Evolutionary conservation across 2,888 invertebrate genomes (phyloP).

Genomic region (Eremobia ochroleuca): DNA sequence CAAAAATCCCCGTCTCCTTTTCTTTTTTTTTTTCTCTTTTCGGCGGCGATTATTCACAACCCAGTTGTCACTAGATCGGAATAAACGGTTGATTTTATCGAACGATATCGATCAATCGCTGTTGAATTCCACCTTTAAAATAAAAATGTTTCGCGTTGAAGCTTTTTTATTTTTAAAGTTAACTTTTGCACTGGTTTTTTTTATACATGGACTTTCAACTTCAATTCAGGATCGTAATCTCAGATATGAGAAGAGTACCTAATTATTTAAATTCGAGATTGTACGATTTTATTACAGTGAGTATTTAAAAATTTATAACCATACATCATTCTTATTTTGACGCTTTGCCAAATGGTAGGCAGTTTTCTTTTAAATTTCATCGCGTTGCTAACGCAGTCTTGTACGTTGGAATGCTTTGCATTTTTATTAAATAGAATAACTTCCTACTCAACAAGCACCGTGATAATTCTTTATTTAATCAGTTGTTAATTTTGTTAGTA

Average conservation of each 20-base stretch:
- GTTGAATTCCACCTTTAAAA: not conserved
- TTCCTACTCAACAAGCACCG: slow-evolving; percentile 3
- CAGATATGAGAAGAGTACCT: not conserved
- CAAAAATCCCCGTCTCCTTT: no score
- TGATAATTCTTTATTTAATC: slow-evolving; percentile 3
- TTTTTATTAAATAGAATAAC: slow-evolving; percentile 23
- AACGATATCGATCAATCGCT: not conserved
- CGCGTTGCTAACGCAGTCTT: slow-evolving; percentile 32
- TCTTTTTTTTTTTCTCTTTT: not conserved
- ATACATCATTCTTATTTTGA: slow-evolving; percentile 60
- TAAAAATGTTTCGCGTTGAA: not conserved
- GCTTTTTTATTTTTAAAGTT: not conserved
- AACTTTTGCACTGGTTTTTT: not conserved
- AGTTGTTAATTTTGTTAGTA: slow-evolving; percentile 12
- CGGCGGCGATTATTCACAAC: not conserved
- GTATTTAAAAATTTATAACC: slow-evolving; percentile 38
- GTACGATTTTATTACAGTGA: slow-evolving; percentile 33
- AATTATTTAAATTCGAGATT: slow-evolving; percentile 24
- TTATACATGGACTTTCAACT: not conserved
- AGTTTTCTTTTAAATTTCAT: slow-evolving; percentile 42
- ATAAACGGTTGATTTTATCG: not conserved
- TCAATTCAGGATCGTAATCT: slow-evolving; percentile 7
- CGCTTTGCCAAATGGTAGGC: slow-evolving; percentile 69
- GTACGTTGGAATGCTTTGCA: slow-evolving; percentile 7
- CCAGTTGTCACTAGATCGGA: not conserved